Evolutionary conservation across 2,888 invertebrate species (phyloP), one percentile per base, ranked within the genome.

Genomic region (Disparrhopalites patrizii): DNA sequence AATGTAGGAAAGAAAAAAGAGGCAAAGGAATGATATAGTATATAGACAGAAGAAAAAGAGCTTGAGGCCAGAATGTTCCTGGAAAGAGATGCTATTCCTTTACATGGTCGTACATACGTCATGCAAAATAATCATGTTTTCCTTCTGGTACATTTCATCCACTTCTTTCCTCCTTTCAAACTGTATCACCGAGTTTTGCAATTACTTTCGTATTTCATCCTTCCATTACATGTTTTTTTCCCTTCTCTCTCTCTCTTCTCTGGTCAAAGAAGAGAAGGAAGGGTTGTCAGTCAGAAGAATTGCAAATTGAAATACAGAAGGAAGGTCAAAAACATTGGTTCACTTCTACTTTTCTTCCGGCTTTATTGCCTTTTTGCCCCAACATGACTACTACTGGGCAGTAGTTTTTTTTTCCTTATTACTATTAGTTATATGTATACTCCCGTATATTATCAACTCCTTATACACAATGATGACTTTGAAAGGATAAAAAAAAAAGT

Each of bases 301-400:
- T 43, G 57, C 57, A 18, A 57, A 57, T 57, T 57, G 27, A 57
- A 57, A 57, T 28, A n/a, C n/a, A n/a, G 57, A n/a, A 57, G 57
- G 57, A 57, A 57, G 57, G 57, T 57, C 57, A 57, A 57, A 55
- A 57, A 57, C 57, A 43, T 57, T 28, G 57, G 57, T 20, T 57
- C 57, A 57, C 43, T 57, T 57, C n/a, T 52, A n/a, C 30, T 52
- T 25, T 52, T 52, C 52, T 52, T 52, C 52, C 52, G 52, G 27
- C 51, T 18, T 13, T 43, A 20, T 3, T 20, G n/a, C 20, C 43
- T n/a, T n/a, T n/a, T n/a, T n/a, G n/a, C n/a, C n/a, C n/a, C n/a
- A n/a, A n/a, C n/a, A n/a, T n/a, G n/a, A n/a, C n/a, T n/a, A n/a
- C n/a, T n/a, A n/a, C n/a, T n/a, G n/a, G n/a, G n/a, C n/a, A n/a